These are phyloP conservation scores for Ischnura elegans DNA, from an alignment of 2,888 invertebrate genomes.

Conservation along the genomic window DNA sequence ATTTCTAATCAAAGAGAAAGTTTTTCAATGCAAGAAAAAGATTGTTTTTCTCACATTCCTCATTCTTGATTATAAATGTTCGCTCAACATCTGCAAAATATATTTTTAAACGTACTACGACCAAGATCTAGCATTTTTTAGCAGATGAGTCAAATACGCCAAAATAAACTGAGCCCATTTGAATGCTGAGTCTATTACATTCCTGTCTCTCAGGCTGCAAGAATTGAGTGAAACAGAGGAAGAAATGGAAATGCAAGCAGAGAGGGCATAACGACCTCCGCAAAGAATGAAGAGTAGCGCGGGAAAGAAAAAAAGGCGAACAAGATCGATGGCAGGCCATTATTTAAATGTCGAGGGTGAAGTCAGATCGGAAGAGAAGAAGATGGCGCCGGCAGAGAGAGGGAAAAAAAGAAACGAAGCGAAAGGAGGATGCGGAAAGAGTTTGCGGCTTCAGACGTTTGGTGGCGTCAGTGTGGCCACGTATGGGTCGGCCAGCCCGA, in stretches of 20 bases:
- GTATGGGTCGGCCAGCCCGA: neutral
- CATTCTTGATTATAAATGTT: no score
- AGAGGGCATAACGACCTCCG: neutral
- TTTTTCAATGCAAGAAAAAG: no score
- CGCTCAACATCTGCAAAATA: no score
- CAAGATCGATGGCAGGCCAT: slow-evolving; percentile 61
- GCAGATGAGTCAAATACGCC: no score
- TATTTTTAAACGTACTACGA: no score
- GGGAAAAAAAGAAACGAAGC: neutral
- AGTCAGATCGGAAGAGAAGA: slow-evolving; percentile 23
- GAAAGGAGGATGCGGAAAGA: neutral
- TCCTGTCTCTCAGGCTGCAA: no score
- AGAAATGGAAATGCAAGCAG: neutral
- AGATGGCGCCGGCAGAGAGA: neutral
- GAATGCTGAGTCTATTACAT: no score
- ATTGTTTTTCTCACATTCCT: no score
- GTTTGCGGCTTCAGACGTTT: neutral
- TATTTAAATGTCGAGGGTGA: slow-evolving; percentile 58
- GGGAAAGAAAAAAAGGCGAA: slow-evolving; percentile 37
- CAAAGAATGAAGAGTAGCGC: neutral
- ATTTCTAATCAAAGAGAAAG: no score
- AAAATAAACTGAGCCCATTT: no score
- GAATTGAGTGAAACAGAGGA: neutral
- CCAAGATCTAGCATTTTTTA: no score
- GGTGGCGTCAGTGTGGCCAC: neutral